phyloP scores from a whole-genome alignment of 2,113 vertebrate species.

The Aegypius monachus region DNA sequence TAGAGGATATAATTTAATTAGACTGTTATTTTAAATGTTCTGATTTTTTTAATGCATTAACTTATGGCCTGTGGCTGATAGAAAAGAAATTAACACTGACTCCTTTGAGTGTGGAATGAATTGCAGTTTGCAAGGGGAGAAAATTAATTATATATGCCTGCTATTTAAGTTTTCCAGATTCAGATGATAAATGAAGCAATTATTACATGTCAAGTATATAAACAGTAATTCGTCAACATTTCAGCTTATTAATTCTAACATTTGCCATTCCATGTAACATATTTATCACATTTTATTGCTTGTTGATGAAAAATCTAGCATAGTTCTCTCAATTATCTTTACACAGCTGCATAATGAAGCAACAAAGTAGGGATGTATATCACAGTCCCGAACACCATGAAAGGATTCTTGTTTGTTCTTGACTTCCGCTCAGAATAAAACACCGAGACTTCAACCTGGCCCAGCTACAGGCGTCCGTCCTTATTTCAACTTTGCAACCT shows the following conservation, averaged over 20 bases:
- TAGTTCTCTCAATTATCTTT: conserved; percentile 58
- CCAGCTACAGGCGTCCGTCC: background rate
- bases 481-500: background rate
- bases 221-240: conserved; percentile 66
- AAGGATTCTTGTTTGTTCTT: background rate
- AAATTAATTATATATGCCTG: conserved; percentile 73
- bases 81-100: conserved; percentile 67
- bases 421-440: background rate
- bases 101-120: conserved; percentile 65
- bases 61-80: conserved; percentile 69
- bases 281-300: conserved; percentile 72
- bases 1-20: conserved; percentile 77
- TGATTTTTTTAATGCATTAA: conserved; percentile 67
- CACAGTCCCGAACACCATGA: background rate
- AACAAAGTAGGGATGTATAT: conserved; percentile 43
- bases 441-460: background rate
- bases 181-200: conserved; percentile 75
- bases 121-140: conserved; percentile 56
- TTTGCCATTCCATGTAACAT: conserved; percentile 39
- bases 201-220: conserved; percentile 72
- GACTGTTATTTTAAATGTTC: conserved; percentile 69
- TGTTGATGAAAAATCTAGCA: conserved; percentile 51
- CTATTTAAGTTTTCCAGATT: conserved; percentile 68
- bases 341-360: conserved; percentile 53
- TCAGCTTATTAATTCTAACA: conserved; percentile 72